Evolutionary conservation across 2,113 vertebrate species (phyloP).

Genomic region (Perognathus longimembris): DNA sequence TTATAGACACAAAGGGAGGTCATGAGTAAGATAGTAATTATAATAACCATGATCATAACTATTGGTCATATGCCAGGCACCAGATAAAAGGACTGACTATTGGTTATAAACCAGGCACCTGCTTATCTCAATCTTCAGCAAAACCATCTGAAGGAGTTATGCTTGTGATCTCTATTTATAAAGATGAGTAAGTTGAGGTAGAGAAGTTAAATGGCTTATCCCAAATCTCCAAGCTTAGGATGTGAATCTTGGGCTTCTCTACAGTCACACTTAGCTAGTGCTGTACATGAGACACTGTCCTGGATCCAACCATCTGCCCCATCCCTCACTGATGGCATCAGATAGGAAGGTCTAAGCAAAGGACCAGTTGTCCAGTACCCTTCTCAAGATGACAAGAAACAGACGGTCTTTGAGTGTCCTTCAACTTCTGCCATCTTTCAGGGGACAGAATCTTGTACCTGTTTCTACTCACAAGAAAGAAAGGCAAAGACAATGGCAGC

Average conservation of each 20-base stretch:
- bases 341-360: not conserved
- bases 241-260: not conserved
- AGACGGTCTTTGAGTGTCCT: not conserved
- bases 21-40: not conserved
- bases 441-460: not conserved
- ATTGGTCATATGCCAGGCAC: not conserved
- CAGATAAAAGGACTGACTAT: not conserved
- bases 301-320: not conserved
- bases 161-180: slow-evolving; percentile 3
- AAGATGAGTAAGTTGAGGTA: slow-evolving; percentile 18
- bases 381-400: slow-evolving; percentile 23
- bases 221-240: not conserved
- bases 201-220: not conserved
- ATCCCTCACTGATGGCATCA: not conserved
- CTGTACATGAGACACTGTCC: not conserved
- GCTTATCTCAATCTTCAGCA: not conserved
- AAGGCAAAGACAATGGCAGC: not conserved
- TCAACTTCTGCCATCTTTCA: not conserved
- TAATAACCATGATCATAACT: too few relatives aligned
- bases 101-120: not conserved
- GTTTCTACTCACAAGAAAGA: slow-evolving; percentile 15
- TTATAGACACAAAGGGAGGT: not conserved
- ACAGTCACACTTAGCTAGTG: not conserved
- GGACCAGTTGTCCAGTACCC: not conserved
- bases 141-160: not conserved